Evolutionary conservation across 2,113 vertebrate genomes (phyloP), one percentile per base, ranked within the genome.

Genomic region (Xenus cinereus): DNA sequence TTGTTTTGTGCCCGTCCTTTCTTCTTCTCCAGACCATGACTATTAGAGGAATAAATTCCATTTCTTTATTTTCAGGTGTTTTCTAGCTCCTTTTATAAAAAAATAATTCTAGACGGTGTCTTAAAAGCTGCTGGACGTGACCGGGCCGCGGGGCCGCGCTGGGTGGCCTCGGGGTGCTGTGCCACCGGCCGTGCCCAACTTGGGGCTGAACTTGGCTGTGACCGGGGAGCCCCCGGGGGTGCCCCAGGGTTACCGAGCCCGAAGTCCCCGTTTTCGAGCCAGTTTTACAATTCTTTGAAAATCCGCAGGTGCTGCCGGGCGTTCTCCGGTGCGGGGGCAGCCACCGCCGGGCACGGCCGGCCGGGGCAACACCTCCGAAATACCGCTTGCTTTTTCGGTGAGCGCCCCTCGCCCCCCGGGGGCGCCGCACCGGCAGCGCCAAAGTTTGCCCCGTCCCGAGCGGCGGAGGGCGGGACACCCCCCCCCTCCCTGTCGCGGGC

Each of bases 61-160:
- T 24, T 57, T 50, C 2, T 50, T 73, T 57, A 1, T 45, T 23
- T 48, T 30, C 6, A 0, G 43, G 39, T 22, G 12, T 26, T 75
- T 66, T 14, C 0, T 2, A n/a, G 33, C 18, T 45, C 32, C 11
- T 46, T 35, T 50, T 21, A 4, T 19, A 16, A 14, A 32, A 71
- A 12, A 0, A 5, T 9, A 39, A 16, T 2, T 1, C 1, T 2
- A 7, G 6, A 0, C 15, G 0, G 2, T 1, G 6, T 4, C 18
- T 26, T 3, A 1, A 10, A 22, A 14, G 66, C 30, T 4, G 24
- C 33, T 66, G 6, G 20, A 2, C 4, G 2, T 0, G 51, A 14
- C 6, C 3, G 4, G 8, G 15, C 1, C 0, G 39, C 0, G 57
- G 64, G 41, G 2, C 30, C 1, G 26, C 0, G 3, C 2, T 0